Evolutionary conservation across 2,888 invertebrate species (phyloP), one percentile per base, ranked within the genome.

Genomic region (Stratiomys singularior): DNA sequence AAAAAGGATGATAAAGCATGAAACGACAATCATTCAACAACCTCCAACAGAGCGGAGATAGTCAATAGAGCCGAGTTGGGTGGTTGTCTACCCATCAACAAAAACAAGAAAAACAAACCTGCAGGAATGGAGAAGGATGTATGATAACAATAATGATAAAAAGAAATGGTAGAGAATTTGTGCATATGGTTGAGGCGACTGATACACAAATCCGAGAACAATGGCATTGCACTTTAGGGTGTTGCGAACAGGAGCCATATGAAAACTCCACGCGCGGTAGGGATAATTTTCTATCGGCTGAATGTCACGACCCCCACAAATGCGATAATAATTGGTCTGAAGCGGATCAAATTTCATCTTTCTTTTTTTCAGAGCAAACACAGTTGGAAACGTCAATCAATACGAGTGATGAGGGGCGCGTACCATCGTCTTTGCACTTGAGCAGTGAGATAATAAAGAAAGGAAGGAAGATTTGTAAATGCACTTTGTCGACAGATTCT

Each of bases 301-400:
- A 11, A 25, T 23, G 60, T 25, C 23, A 60, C 60, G 13, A 23
- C 13, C 60, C 56, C 67, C 18, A 37, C 13, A 44, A 46, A 46
- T 67, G 44, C 23, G 27, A 37, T 67, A 37, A 46, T 69, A 69
- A 69, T 46, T 69, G 69, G 69, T 69, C 69, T 69, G 69, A 25
- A 69, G 23, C n/a, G 9, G 46, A 69, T 69, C 46, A 69, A 69
- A 69, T 69, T 69, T 46, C 69, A 69, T 69, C 46, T 69, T 37
- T 37, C 37, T 37, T 37, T 9, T 37, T 9, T 37, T 37, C 37
- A 18, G 52, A 13, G 46, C 25, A 25, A 69, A 69, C 25, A 64
- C 64, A 15, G 4, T 69, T 23, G 25, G 9, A 69, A 69, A 69
- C 46, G 69, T 69, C 69, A 69, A 66, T 66, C 66, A 18, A 69